A percentile compares a stretch with the other conserved stretches of the same genome.
Conservation (phyloP, 2,113 vertebrate species). For the Syrmaticus mikado region DNA sequence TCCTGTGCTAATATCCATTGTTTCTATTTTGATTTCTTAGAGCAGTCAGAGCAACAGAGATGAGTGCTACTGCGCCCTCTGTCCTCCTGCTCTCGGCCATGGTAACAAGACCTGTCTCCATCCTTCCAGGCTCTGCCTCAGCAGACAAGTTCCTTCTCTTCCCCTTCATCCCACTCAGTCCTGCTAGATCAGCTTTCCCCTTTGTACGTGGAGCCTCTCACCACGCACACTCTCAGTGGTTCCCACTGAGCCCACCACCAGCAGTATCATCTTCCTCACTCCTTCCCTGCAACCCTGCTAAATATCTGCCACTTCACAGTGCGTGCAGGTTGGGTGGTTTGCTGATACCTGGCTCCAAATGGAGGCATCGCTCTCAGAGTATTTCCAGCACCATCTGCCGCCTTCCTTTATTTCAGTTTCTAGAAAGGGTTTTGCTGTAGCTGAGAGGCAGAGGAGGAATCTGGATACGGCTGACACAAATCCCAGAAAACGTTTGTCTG, state of each 20-base stretch:
- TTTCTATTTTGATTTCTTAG: background rate
- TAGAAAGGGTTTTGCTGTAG: slow-evolving; percentile 42
- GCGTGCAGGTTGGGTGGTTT: slow-evolving; percentile 2
- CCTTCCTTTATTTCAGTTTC: slow-evolving; percentile 53
- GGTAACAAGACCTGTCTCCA: background rate
- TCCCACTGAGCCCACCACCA: background rate
- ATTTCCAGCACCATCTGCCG: slow-evolving; percentile 66
- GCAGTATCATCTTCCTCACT: background rate
- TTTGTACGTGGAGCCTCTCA: background rate
- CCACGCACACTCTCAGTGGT: background rate
- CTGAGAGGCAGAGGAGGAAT: slow-evolving; percentile 47
- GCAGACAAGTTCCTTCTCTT: background rate
- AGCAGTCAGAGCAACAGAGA: background rate
- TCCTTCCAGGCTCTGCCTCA: background rate
- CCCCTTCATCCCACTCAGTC: background rate
- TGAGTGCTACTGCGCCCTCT: background rate
- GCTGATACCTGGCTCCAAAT: slow-evolving; percentile 35
- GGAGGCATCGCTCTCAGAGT: background rate
- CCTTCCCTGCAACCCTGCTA: background rate
- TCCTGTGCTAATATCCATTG: background rate
- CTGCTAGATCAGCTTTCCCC: background rate
- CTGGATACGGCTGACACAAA: slow-evolving; percentile 31
- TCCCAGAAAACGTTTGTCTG: slow-evolving; percentile 60
- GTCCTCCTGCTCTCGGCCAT: background rate
- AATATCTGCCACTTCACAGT: background rate